Conservation (phyloP, 2,888 invertebrate species). For the Ormyrus thymus region DNA sequence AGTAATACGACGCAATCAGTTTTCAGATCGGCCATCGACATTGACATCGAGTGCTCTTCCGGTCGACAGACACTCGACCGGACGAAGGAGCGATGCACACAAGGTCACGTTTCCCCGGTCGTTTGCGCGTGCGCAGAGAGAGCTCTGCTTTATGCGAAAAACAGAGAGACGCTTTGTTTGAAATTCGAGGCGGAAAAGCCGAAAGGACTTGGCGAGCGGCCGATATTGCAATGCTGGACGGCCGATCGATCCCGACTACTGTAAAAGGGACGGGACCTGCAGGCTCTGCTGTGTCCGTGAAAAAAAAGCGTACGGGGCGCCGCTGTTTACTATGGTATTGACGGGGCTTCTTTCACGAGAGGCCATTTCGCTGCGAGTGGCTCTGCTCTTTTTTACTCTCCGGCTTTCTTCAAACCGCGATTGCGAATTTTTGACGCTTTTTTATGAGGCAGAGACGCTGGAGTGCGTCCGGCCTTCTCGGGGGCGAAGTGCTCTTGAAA, state of each 20-base stretch:
- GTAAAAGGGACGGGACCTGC: too few relatives aligned
- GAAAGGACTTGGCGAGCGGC: constrained; percentile 45
- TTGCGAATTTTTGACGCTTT: constrained; percentile 10
- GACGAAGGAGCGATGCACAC: constrained; percentile 41
- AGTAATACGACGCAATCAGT: constrained; percentile 50
- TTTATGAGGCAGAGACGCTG: not conserved
- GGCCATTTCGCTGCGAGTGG: constrained; percentile 28
- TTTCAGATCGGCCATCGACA: constrained; percentile 53
- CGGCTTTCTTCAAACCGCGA: constrained; percentile 1
- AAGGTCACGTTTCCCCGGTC: constrained; percentile 47
- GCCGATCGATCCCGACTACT: too few relatives aligned
- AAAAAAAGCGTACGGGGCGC: not conserved
- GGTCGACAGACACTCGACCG: constrained; percentile 40
- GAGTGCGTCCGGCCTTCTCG: not conserved
- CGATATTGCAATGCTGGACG: constrained; percentile 26
- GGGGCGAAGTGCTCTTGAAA: not conserved
- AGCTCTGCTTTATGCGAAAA: too few relatives aligned
- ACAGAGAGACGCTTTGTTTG: constrained; percentile 26
- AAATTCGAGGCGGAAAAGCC: constrained; percentile 43
- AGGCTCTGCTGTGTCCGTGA: too few relatives aligned
- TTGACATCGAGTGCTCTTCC: constrained; percentile 56
- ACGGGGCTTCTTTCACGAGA: constrained; percentile 16
- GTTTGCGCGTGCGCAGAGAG: constrained; percentile 2
- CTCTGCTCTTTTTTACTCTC: constrained; percentile 20
- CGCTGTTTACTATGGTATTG: constrained; percentile 39